Percentiles rank a stretch among this genome's conserved stretches.
phyloP scores from a whole-genome alignment of 2,888 invertebrate genomes.

The Sinotaia quadrata region DNA sequence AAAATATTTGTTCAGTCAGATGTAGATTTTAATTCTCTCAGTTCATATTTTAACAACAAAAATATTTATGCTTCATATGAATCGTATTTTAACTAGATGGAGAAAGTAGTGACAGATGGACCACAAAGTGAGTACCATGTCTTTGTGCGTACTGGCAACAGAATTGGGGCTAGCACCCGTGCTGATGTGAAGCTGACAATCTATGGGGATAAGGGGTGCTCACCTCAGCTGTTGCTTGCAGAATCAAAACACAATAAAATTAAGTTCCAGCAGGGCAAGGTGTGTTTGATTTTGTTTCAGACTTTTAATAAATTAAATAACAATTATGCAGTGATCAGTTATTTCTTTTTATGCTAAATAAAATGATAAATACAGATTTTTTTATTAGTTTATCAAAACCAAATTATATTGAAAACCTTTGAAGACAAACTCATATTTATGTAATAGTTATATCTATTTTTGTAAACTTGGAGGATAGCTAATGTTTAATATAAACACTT shows the following conservation, averaged over 20 bases:
- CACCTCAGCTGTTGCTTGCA: slow-evolving; percentile 60
- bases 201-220: slow-evolving; percentile 67
- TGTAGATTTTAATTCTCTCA: neutral
- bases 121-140: slow-evolving; percentile 61
- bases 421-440: too few species aligned
- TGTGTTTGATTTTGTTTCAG: too few species aligned
- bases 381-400: too few species aligned
- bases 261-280: slow-evolving; percentile 69
- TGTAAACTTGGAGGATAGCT: too few species aligned
- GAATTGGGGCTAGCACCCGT: slow-evolving; percentile 65
- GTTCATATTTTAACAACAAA: too few species aligned
- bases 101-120: slow-evolving; percentile 56
- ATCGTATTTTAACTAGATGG: slow-evolving; percentile 41
- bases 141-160: slow-evolving; percentile 62
- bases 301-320: too few species aligned
- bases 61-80: neutral
- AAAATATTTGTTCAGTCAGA: neutral
- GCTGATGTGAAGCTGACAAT: slow-evolving; percentile 65
- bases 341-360: too few species aligned
- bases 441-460: too few species aligned
- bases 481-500: too few species aligned
- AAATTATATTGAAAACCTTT: too few species aligned
- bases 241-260: slow-evolving; percentile 65
- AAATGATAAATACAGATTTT: too few species aligned
- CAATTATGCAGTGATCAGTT: too few species aligned